These are phyloP conservation scores for Drosophila anomalata DNA, from an alignment of 2,888 invertebrate genomes.

Conservation along the genomic window DNA sequence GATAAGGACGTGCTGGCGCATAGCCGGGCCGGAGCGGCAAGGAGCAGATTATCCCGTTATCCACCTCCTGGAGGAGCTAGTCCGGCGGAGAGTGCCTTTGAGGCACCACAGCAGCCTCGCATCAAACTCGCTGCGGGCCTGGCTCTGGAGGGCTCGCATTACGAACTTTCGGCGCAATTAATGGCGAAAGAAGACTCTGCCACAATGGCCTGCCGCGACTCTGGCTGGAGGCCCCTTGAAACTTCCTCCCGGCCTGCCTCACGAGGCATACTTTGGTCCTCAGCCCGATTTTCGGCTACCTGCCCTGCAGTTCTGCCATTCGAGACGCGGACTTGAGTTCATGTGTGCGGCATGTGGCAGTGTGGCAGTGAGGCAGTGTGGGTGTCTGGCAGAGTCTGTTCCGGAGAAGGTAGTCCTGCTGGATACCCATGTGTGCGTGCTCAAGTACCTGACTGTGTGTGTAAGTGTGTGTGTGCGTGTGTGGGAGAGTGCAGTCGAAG, in stretches of 20 bases:
- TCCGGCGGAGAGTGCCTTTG: too few relatives aligned
- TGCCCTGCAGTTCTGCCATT: neutral
- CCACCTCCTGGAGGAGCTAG: too few relatives aligned
- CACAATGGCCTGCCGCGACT: neutral
- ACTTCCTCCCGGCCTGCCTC: conserved; percentile 9
- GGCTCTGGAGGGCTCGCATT: neutral
- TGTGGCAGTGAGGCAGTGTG: conserved; percentile 5
- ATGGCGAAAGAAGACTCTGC: conserved; percentile 7
- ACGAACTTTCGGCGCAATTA: conserved; percentile 20
- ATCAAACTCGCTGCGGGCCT: neutral
- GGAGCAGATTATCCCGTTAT: too few relatives aligned
- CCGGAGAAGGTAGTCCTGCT: conserved; percentile 2
- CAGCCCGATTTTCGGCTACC: conserved; percentile 15
- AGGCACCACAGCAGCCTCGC: too few relatives aligned
- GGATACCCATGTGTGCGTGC: neutral
- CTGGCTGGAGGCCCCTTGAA: conserved; percentile 14
- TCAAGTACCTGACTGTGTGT: neutral
- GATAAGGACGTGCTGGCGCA: too few relatives aligned
- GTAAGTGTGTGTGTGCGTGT: conserved; percentile 3
- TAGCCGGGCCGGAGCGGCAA: too few relatives aligned
- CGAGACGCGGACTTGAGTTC: conserved; percentile 9
- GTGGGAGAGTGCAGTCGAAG: conserved; percentile 43
- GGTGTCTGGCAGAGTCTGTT: neutral
- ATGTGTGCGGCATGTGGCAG: conserved; percentile 27
- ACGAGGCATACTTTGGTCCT: conserved; percentile 25